phyloP scores from a whole-genome alignment of 2,888 invertebrate species.

The Masnerella sp. region DNA sequence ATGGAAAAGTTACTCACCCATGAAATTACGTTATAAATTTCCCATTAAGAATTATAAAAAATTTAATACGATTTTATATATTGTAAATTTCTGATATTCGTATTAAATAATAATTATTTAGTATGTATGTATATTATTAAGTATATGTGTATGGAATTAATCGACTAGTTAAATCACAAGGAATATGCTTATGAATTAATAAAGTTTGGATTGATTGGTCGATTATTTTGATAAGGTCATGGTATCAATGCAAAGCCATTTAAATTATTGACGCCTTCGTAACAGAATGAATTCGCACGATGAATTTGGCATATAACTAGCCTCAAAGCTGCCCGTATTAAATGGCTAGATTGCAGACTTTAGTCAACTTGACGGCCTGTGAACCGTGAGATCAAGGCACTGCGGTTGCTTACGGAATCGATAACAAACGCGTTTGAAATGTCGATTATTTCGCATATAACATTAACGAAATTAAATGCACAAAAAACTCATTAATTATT shows the following conservation, averaged over 20 bases:
- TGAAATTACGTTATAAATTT: too few species aligned
- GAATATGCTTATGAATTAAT: background rate
- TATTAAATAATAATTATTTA: too few species aligned
- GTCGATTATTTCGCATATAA: background rate
- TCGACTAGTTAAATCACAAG: too few species aligned
- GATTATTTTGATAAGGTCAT: background rate
- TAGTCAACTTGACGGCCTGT: conserved; percentile 22
- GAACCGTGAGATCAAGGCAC: conserved; percentile 27
- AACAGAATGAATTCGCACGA: conserved; percentile 7
- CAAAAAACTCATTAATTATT: too few species aligned
- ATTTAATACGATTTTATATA: too few species aligned
- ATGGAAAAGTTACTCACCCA: background rate
- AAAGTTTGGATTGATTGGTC: too few species aligned
- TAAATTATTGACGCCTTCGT: conserved; percentile 6
- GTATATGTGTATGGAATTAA: too few species aligned
- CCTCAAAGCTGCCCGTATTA: conserved; percentile 18
- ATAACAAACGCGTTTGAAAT: conserved; percentile 18
- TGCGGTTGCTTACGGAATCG: conserved; percentile 31
- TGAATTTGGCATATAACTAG: conserved; percentile 19
- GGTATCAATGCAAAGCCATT: background rate
- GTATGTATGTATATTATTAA: too few species aligned
- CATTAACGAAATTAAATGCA: too few species aligned
- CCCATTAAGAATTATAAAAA: too few species aligned
- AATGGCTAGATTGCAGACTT: conserved; percentile 3
- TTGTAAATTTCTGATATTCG: too few species aligned